Base-by-base conservation (phyloP, 2,797 vertebrate species). In the Rhodeus uyekii region DNA sequence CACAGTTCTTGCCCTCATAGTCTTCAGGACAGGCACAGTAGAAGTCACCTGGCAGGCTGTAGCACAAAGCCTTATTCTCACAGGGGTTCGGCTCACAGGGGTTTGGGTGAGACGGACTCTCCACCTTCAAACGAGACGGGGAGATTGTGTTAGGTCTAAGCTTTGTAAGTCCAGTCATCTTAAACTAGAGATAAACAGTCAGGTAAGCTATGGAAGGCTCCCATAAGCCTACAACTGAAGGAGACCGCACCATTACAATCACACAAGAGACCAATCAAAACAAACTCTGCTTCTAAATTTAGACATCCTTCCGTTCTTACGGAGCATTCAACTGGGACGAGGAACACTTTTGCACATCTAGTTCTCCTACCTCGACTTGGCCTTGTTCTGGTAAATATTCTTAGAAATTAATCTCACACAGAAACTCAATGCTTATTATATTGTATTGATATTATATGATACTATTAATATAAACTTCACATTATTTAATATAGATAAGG, bases 1-100 rank as follows among this genome's bases (percentile, higher is more conserved):
- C 96, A 39, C 98, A 99, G 85, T 95, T 97, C 91, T 99, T 99
- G 19, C 98, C 98, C 32, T 95, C 93, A 27, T 94, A 94, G 88
- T 95, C 96, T 60, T 99, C 97, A 0, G 94, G 93, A 87, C 98
- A 99, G 0, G 97, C 96, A 3, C 98, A 99, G 91, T 98, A 99
- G 90, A 98, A 99, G 90, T 98, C 98, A 18, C 93, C 95, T 29
- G 93, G 93, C 87, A 98, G 91, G 91, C 94, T 94, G 89, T 98
- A 97, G 88, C 98, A 99, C 38, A 88, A 90, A 29, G 97, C 98
- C 13, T 92, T 92, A 2, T 98, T 97, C 89, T 95, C 94, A 89
- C 98, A 99, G 9, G 97, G 98, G 88, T 94, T 96, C 1, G 96
- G 95, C 78, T 97, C 93, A 50, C 98, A 99, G 24, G 96, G 89